Evolutionary conservation across 2,797 vertebrate genomes (phyloP).

Genomic region (Gymnoscopelus microlampas): DNA sequence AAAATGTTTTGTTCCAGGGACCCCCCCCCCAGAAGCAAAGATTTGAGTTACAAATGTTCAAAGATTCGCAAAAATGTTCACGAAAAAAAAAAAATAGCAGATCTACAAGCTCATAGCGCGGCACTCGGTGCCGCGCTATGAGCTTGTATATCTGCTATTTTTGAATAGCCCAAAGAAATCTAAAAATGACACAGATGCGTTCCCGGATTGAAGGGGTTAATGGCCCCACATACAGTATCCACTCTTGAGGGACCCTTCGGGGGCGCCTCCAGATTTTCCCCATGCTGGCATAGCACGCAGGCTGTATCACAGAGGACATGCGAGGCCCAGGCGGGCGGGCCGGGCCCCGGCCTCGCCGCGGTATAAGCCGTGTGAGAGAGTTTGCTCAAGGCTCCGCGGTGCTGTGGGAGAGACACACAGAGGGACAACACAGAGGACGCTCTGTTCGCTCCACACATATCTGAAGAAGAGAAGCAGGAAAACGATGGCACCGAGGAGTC

Average conservation of each 20-base stretch:
- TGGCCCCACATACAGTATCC: slow-evolving; percentile 49
- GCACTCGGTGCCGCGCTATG: too few relatives aligned
- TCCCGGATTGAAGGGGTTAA: slow-evolving; percentile 32
- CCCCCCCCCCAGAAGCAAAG: too few relatives aligned
- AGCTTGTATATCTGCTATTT: too few relatives aligned
- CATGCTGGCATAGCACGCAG: slow-evolving; percentile 41
- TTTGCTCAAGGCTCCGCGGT: slow-evolving; percentile 62
- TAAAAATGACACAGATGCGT: too few relatives aligned
- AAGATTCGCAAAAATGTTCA: too few relatives aligned
- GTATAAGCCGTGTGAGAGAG: slow-evolving; percentile 66
- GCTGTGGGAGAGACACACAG: slow-evolving; percentile 70
- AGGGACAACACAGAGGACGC: slow-evolving; percentile 73
- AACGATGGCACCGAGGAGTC: slow-evolving; percentile 78
- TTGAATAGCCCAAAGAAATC: too few relatives aligned
- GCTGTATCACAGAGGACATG: slow-evolving; percentile 52
- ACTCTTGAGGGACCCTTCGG: slow-evolving; percentile 49
- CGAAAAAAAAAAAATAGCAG: too few relatives aligned
- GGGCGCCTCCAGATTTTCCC: slow-evolving; percentile 41
- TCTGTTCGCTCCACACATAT: slow-evolving; percentile 77
- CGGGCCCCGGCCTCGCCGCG: neutral
- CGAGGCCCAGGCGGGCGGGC: slow-evolving; percentile 32
- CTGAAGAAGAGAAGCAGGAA: slow-evolving; percentile 78
- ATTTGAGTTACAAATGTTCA: too few relatives aligned
- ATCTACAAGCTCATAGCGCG: too few relatives aligned
- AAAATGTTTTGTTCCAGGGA: too few relatives aligned